phyloP scores from a whole-genome alignment of 2,797 vertebrate species.

The Rhadinocentrus ornatus region DNA sequence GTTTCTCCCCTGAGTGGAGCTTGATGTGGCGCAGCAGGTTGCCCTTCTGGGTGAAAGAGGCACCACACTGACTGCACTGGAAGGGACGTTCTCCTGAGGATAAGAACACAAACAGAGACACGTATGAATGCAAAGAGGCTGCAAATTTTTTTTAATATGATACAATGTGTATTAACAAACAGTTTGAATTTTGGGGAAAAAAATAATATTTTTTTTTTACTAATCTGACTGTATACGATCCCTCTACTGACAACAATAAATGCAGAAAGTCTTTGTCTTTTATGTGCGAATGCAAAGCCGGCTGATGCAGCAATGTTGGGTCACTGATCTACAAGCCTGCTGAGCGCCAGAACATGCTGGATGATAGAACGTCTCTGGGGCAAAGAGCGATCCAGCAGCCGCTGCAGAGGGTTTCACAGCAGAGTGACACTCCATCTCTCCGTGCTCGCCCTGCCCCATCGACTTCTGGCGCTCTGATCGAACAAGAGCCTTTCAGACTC shows the following conservation, averaged over 20 bases:
- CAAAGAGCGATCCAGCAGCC: slow-evolving; percentile 70
- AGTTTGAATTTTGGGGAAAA: background rate
- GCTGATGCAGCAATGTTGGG: slow-evolving; percentile 61
- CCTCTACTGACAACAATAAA: slow-evolving; percentile 41
- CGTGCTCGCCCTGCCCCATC: slow-evolving; percentile 76
- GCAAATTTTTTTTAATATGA: slow-evolving; percentile 5
- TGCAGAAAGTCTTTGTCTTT: slow-evolving; percentile 48
- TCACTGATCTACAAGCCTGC: slow-evolving; percentile 75
- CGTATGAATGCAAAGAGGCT: slow-evolving; percentile 40
- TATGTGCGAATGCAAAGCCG: slow-evolving; percentile 31
- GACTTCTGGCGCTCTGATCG: slow-evolving; percentile 92
- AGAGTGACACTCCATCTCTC: slow-evolving; percentile 87
- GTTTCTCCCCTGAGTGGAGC: slow-evolving; percentile 98
- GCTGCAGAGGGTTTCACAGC: slow-evolving; percentile 76
- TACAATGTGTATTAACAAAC: slow-evolving; percentile 1
- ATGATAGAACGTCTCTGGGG: slow-evolving; percentile 68
- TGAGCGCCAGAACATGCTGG: slow-evolving; percentile 61
- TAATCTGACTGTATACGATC: slow-evolving; percentile 38
- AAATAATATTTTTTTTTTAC: too few relatives aligned
- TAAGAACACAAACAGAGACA: slow-evolving; percentile 45
- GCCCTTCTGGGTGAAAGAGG: slow-evolving; percentile 98
- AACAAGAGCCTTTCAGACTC: slow-evolving; percentile 98
- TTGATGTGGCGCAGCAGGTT: slow-evolving; percentile 99
- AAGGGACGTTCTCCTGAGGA: slow-evolving; percentile 94
- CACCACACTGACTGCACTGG: slow-evolving; percentile 98